Conservation (phyloP, 2,888 invertebrate species). For the Abscondita cerata region DNA sequence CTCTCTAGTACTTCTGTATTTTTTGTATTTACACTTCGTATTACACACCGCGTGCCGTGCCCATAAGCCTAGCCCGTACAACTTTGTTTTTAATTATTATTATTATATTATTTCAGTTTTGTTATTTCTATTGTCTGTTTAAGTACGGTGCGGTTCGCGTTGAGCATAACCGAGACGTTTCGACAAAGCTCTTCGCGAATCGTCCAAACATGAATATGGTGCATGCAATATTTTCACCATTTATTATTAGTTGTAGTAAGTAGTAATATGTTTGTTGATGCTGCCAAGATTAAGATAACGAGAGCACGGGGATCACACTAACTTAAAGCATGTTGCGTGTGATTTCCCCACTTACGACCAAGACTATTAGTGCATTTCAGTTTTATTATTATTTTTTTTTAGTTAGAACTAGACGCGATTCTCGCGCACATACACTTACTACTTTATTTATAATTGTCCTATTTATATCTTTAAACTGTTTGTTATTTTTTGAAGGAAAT, state of each 20-base stretch:
- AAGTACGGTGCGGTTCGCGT: constrained; percentile 35
- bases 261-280: constrained; percentile 59
- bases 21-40: constrained; percentile 48
- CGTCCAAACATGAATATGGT: constrained; percentile 48
- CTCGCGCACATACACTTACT: constrained; percentile 33
- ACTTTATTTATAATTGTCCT: constrained; percentile 52
- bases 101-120: constrained; percentile 43
- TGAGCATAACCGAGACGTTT: neutral
- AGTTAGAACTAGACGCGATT: constrained; percentile 26
- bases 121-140: constrained; percentile 48
- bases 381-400: constrained; percentile 32
- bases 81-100: constrained; percentile 52
- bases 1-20: constrained; percentile 38
- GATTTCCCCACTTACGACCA: constrained; percentile 36
- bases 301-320: constrained; percentile 27
- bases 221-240: constrained; percentile 58
- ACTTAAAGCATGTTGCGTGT: constrained; percentile 29
- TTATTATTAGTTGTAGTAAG: constrained; percentile 57
- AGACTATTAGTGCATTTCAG: constrained; percentile 30
- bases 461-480: constrained; percentile 56
- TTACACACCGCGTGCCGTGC: constrained; percentile 56
- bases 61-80: constrained; percentile 45
- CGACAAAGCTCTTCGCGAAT: neutral
- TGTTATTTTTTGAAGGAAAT: constrained; percentile 48
- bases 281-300: constrained; percentile 61